Base-by-base conservation (phyloP, 2,888 invertebrate species). In the Hypena proboscidalis region DNA sequence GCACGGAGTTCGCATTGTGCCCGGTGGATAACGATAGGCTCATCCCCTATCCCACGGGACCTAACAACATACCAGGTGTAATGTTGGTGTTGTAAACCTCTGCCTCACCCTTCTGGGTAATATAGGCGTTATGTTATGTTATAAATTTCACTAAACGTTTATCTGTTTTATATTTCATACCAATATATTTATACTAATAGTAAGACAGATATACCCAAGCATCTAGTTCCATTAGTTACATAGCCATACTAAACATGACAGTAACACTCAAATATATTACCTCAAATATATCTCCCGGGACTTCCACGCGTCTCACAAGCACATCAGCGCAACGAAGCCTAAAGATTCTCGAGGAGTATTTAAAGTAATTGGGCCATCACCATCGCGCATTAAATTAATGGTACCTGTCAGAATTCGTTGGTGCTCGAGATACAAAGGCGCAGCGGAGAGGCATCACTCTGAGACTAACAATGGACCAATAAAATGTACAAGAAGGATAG, bases 381-480 rank as follows among this genome's bases (percentile, higher is more conserved):
- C 40, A 51, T 48, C 38, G 54, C 60, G 65, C 64, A 75, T 76
- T 68, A 75, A 78, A 83, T 83, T 83, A 83, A 83, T 83, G 77
- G 61, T 73, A 66, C 67, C 76, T 80, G 81, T 80, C 81, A 77
- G 72, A 73, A 70, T 77, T 71, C 59, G 70, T 71, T 70, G 70
- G 67, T 71, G 56, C 70, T 72, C 54, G 58, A 70, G 69, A 63
- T 64, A 59, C 62, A 75, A 74, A 76, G 66, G 68, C 49, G 59
- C 42, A 52, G 46, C 6, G 17, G 49, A 58, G 51, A 39, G 56
- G 60, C 74, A 83, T 83, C 80, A 78, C 67, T 83, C 76, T 71
- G 60, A 59, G 47, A 57, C 60, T 68, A 73, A 82, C 82, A 83
- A 83, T 77, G 66, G 73, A 31, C 75, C 74, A 79, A 82, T 83